phyloP scores from a whole-genome alignment of 2,797 vertebrate species.

The Cuniculus paca region DNA sequence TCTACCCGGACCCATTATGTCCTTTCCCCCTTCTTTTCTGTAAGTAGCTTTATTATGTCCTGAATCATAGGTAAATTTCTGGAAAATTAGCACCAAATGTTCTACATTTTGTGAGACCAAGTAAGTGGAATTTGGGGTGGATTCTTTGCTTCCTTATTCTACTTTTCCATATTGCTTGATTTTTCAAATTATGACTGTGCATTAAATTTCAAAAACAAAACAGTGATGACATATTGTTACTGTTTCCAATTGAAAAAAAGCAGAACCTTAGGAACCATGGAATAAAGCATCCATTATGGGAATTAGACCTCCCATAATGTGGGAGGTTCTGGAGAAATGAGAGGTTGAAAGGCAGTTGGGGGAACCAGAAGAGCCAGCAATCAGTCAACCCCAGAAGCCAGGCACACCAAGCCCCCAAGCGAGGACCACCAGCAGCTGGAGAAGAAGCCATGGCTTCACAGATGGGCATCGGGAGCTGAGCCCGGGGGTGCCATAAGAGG shows the following conservation, averaged over 20 bases:
- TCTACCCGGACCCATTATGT: not conserved
- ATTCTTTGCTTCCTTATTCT: conserved; percentile 12
- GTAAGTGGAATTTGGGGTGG: not conserved
- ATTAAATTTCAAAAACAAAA: conserved; percentile 47
- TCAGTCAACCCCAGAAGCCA: not conserved
- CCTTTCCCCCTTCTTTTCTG: not conserved
- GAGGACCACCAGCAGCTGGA: not conserved
- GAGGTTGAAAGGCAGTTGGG: not conserved
- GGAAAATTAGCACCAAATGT: conserved; percentile 12
- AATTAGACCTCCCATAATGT: not conserved
- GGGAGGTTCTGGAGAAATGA: not conserved
- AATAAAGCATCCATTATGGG: not conserved
- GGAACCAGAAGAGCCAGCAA: not conserved
- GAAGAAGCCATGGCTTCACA: not conserved
- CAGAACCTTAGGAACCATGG: not conserved
- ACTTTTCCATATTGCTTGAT: not conserved
- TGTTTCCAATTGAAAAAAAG: not conserved
- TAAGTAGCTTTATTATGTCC: not conserved
- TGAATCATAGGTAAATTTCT: not conserved
- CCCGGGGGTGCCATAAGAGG: not conserved
- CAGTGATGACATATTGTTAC: not conserved
- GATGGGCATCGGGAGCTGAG: not conserved
- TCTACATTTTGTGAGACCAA: not conserved
- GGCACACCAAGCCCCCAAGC: not conserved
- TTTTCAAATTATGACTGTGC: not conserved